phyloP scores from a whole-genome alignment of 2,113 vertebrate genomes.

The Plectropomus leopardus region DNA sequence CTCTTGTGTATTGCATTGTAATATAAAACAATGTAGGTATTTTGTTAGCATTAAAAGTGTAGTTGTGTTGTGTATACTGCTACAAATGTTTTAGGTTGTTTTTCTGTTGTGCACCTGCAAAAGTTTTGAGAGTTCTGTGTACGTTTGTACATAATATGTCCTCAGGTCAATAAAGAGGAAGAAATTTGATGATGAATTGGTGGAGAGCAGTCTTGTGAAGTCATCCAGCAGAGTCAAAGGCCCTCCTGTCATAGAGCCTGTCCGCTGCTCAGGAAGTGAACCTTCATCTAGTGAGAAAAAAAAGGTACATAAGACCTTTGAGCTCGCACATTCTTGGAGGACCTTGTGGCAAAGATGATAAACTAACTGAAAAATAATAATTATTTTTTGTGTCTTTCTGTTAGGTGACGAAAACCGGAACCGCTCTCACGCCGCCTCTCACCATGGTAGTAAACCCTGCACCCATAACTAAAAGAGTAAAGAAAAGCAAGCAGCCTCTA shows the following conservation, averaged over 20 bases:
- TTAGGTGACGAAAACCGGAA: slow-evolving; percentile 90
- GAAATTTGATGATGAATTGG: slow-evolving; percentile 97
- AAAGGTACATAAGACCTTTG: slow-evolving; percentile 83
- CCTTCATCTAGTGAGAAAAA: slow-evolving; percentile 92
- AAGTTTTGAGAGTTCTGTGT: background rate
- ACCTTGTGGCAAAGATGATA: background rate
- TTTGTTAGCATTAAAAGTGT: too few species aligned
- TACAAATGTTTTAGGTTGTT: background rate
- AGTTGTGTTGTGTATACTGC: background rate
- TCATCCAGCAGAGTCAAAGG: slow-evolving; percentile 94
- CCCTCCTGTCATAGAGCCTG: slow-evolving; percentile 89
- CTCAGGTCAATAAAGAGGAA: slow-evolving; percentile 95
- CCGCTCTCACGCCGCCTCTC: slow-evolving; percentile 86
- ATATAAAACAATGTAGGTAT: too few species aligned
- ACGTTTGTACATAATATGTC: background rate
- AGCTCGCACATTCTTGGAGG: background rate
- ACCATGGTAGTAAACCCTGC: slow-evolving; percentile 86
- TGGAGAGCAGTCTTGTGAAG: slow-evolving; percentile 97
- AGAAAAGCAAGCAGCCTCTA: slow-evolving; percentile 95
- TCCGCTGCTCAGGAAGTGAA: slow-evolving; percentile 89
- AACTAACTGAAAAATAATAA: background rate
- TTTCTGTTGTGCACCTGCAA: background rate
- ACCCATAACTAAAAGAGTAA: slow-evolving; percentile 92
- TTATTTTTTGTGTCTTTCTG: background rate
- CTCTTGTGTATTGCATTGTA: background rate